These are phyloP conservation scores for Spisula solida DNA, from an alignment of 2,888 invertebrate species.

Conservation along the genomic window DNA sequence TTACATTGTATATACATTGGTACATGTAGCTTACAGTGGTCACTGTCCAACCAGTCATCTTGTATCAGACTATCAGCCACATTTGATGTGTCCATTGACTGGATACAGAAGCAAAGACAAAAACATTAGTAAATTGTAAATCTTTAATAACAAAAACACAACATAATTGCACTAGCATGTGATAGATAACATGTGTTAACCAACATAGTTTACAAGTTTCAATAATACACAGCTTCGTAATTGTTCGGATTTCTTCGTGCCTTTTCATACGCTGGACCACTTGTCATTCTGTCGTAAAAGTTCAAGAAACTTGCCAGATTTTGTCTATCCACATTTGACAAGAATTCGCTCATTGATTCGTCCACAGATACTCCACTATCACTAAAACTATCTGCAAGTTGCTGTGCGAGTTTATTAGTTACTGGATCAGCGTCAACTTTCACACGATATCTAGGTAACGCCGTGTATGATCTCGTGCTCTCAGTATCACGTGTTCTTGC, in stretches of 20 bases:
- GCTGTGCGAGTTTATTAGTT: conserved; percentile 17
- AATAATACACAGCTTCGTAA: conserved; percentile 62
- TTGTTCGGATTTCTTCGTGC: conserved; percentile 53
- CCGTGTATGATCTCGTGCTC: conserved; percentile 1
- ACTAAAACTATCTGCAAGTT: conserved; percentile 36
- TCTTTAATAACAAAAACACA: conserved; percentile 6
- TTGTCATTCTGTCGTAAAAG: conserved; percentile 66
- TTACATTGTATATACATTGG: no score
- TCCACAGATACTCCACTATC: conserved; percentile 58
- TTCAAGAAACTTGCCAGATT: conserved; percentile 65
- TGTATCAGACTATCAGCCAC: no score
- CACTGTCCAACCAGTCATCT: no score
- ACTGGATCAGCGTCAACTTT: conserved; percentile 48
- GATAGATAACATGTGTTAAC: no score
- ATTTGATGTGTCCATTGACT: no score
- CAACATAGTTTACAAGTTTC: no score
- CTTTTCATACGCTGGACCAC: conserved; percentile 48
- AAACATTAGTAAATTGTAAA: background rate
- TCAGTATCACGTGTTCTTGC: conserved; percentile 30
- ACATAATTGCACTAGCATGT: background rate
- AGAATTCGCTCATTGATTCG: conserved; percentile 69
- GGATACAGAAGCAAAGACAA: no score
- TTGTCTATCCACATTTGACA: conserved; percentile 60
- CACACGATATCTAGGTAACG: conserved; percentile 61
- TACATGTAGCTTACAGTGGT: no score